Base-by-base conservation (phyloP, 1,140 invertebrate genomes). In the Heliconius nattereri region DNA sequence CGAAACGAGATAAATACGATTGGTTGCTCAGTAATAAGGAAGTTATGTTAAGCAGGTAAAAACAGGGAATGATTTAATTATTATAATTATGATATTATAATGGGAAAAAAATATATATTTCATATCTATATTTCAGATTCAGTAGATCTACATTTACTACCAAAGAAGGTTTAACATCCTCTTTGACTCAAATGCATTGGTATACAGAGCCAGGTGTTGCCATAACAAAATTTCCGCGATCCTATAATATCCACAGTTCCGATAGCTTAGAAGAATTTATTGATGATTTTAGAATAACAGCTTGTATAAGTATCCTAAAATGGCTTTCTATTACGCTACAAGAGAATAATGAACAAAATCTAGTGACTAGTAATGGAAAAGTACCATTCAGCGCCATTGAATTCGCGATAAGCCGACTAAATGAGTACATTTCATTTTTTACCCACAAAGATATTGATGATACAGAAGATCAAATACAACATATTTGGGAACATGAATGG, bases 241-340 rank as follows among this genome's bases (percentile, higher is more conserved):
- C 98, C 86, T 98, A 98, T 91, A 97, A 98, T 79, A 96, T 98
- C 49, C 97, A 97, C 88, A 97, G 97, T 91, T 96, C 97, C 13
- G 98, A 99, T 85, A 98, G 98, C 87, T 96, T 98, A 87, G 96
- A 96, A 81, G 97, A 98, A 79, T 99, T 99, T 87, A 95, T 98
- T 71, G 97, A 98, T 81, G 98, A 99, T 91, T 99, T 97, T 87
- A 96, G 98, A 86, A 94, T 98, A 57, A 98, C 98, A 3, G 97
- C 98, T 8, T 99, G 98, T 86, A 96, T 98, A 76, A 97, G 97
- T 84, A 93, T 98, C 20, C 92, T 99, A 11, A 97, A 98, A 90
- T 97, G 96, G 96, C 91, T 98, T 45, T 95, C 96, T 1, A 94
- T 95, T 52, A 95, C 95, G 75, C 94, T 96, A 40, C 95, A 96